Percentiles rank a stretch among this genome's conserved stretches.
Conservation (phyloP, 2,797 vertebrate species). For the Channallabes apus region DNA sequence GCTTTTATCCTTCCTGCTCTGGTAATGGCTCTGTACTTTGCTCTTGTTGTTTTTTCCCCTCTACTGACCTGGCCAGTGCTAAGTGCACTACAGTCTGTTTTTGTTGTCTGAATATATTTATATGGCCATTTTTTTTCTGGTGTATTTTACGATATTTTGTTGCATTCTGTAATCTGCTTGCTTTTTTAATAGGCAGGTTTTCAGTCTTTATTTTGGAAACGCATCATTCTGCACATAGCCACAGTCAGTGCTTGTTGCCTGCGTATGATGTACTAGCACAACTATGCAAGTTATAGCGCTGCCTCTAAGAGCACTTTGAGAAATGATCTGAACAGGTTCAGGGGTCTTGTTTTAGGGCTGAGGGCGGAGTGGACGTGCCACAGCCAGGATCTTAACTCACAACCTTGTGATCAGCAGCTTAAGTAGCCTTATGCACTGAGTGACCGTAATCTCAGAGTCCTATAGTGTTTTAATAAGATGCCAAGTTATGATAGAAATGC, state of each 20-base stretch:
- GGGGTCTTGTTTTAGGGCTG: not conserved
- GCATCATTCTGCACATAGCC: too few relatives aligned
- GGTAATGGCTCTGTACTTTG: slow-evolving; percentile 20
- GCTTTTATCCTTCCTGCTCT: slow-evolving; percentile 15
- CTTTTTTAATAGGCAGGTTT: not conserved
- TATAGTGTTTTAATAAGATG: not conserved
- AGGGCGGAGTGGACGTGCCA: not conserved
- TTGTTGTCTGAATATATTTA: slow-evolving; percentile 4
- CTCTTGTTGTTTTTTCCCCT: not conserved
- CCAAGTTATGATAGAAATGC: not conserved
- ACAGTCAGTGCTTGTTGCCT: not conserved
- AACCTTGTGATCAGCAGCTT: not conserved
- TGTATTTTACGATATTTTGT: not conserved
- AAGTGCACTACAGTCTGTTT: slow-evolving; percentile 23
- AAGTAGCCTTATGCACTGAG: not conserved
- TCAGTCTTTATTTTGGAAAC: not conserved
- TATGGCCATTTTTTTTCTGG: not conserved
- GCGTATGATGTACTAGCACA: not conserved
- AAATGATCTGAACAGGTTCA: slow-evolving; percentile 6
- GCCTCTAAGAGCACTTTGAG: not conserved
- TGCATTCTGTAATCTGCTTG: not conserved
- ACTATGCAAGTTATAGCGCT: not conserved
- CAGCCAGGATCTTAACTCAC: not conserved
- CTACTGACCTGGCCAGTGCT: slow-evolving; percentile 3
- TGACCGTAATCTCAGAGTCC: not conserved